These are phyloP conservation scores for Bubo scandiacus DNA, from an alignment of 2,113 vertebrate species.

Conservation along the genomic window DNA sequence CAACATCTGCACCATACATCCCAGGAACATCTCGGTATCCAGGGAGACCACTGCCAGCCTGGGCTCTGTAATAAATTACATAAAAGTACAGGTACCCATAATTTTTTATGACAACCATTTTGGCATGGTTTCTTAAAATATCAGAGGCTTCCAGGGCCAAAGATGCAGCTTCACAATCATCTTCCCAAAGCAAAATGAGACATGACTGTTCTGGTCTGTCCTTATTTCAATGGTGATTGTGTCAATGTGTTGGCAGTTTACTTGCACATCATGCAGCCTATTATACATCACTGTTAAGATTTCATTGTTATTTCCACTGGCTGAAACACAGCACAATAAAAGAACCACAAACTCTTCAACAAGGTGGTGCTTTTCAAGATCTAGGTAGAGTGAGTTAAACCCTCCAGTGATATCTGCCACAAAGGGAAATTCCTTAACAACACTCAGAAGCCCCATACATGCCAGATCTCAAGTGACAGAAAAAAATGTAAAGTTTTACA, in stretches of 20 bases:
- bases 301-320: not conserved
- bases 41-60: not conserved
- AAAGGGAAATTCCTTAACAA: not conserved
- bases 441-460: not conserved
- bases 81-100: not conserved
- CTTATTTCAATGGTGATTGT: not conserved
- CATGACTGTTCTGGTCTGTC: not conserved
- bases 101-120: not conserved
- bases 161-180: not conserved
- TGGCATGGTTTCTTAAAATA: not conserved
- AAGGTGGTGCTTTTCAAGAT: not conserved
- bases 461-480: not conserved
- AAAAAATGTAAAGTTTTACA: not conserved
- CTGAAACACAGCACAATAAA: not conserved
- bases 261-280: fast-evolving
- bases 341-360: not conserved
- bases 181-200: not conserved
- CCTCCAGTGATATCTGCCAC: not conserved
- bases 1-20: not conserved
- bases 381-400: not conserved
- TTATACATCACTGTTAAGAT: not conserved
- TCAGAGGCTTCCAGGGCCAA: not conserved
- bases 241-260: not conserved
- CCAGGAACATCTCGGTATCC: not conserved
- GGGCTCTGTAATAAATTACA: not conserved